Evolutionary conservation across 1,140 invertebrate species (phyloP), one percentile per base, ranked within the genome.

Genomic region (Lepidurus packardi): DNA sequence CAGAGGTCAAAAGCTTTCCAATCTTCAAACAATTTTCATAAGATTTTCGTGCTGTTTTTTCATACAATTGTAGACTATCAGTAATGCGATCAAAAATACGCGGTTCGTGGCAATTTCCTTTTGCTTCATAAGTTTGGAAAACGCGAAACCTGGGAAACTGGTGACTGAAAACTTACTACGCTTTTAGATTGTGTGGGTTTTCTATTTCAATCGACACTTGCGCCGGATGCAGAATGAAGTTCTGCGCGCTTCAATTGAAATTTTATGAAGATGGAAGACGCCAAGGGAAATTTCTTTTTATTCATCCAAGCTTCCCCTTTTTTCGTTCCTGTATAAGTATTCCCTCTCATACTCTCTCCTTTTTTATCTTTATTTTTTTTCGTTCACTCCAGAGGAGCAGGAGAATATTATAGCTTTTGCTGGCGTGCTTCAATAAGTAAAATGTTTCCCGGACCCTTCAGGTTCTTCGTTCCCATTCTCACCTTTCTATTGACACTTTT

Each of bases 201-300:
- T 65, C 53, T 65, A 65, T 65, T 65, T 65, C 53, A 65, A n/a
- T 65, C 53, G 53, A 65, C 53, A 65, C 53, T 65, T 65, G 53
- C 53, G 53, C 13, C 53, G 53, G 53, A 65, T 65, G 53, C 13
- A 8, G 53, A 65, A 65, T 65, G 53, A 65, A 65, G 53, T 65
- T 65, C 21, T 3, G 53, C 7, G 53, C 34, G 21, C 53, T 65
- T 65, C 53, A 65, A 65, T 65, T 65, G 53, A 65, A 65, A 65
- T 65, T 65, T 65, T 65, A 65, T 65, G 53, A 65, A 65, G 53
- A 65, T 65, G 53, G 53, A 65, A 65, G 53, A 65, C 53, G 53
- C 53, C 53, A 65, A 65, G 53, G 53, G 53, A 65, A 65, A 65
- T 65, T 65, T 65, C 53, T 65, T 65, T 21, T 65, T 65, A 65